Evolutionary conservation across 2,888 invertebrate species (phyloP), one percentile per base, ranked within the genome.

Genomic region (Drosophila birchii): DNA sequence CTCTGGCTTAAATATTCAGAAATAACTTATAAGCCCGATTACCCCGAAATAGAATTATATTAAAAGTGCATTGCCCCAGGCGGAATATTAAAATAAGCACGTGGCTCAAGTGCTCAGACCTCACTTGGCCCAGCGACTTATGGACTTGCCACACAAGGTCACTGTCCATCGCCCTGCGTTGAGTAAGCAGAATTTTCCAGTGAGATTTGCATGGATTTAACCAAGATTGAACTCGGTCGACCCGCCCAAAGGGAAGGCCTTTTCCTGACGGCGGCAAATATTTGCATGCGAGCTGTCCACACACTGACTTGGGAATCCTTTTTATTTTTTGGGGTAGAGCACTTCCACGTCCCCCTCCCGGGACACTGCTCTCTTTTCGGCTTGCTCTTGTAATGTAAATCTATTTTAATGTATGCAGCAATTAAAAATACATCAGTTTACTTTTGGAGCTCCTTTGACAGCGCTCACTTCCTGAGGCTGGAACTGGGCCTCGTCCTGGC

Each of bases 321-420:
- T 68, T 67, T n/a, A n/a, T n/a, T 68, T 56, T 68, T 0, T 23
- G 45, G 41, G 32, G 8, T 16, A 23, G 32, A 41, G 58, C 12
- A 14, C n/a, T 57, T 23, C 39, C 32, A 7, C 20, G 16, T 3
- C 39, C 32, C 32, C 11, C 12, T 14, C 9, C 11, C 16, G n/a
- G 8, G 14, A 11, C 16, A 26, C 7, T 38, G 66, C 75, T 63
- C 45, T 58, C 45, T 45, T 69, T 60, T 63, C 38, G 23, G n/a
- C 41, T 16, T 39, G n/a, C 61, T 60, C 53, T 55, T 49, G 59
- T 80, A 75, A 85, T 80, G 76, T 75, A 88, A 84, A 88, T 85
- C 79, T 88, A 88, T 86, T 81, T 77, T 86, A 88, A 86, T 86
- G 57, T 84, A 88, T 88, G 80, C 87, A 84, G 77, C 80, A 86